Conservation (phyloP, 2,888 invertebrate genomes). For the Steinernema scapterisci region DNA sequence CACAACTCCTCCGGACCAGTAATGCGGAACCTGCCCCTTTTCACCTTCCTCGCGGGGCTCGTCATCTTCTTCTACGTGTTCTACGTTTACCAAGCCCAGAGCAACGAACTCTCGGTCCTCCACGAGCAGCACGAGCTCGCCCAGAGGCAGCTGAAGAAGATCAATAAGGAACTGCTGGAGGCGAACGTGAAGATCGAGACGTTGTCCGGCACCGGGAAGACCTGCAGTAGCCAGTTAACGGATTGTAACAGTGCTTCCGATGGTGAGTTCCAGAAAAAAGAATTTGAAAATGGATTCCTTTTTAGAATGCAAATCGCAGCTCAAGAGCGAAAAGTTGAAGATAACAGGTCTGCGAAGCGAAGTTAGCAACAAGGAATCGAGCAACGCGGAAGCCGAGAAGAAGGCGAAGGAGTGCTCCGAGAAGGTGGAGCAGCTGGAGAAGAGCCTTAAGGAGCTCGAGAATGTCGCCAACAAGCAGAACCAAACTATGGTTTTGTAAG, state of each 20-base stretch:
- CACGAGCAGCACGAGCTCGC: conserved; percentile 13
- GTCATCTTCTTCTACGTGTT: conserved; percentile 44
- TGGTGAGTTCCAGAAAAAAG: too few species aligned
- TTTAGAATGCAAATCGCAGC: conserved; percentile 10
- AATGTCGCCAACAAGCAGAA: background rate
- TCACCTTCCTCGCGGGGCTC: conserved; percentile 39
- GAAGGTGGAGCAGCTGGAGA: background rate
- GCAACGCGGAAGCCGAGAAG: background rate
- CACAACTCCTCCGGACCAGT: conserved; percentile 11
- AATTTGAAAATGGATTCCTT: background rate
- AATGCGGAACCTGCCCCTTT: conserved; percentile 38
- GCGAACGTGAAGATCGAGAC: background rate
- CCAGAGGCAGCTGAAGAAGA: conserved; percentile 23
- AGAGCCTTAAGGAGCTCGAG: background rate
- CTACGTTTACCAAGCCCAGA: conserved; percentile 40
- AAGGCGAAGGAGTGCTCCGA: background rate
- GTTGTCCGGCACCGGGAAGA: background rate
- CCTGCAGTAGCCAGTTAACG: background rate
- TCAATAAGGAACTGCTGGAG: conserved; percentile 10
- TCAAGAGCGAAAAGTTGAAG: conserved; percentile 11
- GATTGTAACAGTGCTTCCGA: background rate
- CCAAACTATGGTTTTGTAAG: conserved; percentile 1
- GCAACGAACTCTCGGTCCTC: conserved; percentile 19
- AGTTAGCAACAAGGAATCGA: background rate
- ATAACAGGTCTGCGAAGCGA: background rate